Evolutionary conservation across 2,113 vertebrate species (phyloP).

Genomic region (Himantopus leucocephalus): DNA sequence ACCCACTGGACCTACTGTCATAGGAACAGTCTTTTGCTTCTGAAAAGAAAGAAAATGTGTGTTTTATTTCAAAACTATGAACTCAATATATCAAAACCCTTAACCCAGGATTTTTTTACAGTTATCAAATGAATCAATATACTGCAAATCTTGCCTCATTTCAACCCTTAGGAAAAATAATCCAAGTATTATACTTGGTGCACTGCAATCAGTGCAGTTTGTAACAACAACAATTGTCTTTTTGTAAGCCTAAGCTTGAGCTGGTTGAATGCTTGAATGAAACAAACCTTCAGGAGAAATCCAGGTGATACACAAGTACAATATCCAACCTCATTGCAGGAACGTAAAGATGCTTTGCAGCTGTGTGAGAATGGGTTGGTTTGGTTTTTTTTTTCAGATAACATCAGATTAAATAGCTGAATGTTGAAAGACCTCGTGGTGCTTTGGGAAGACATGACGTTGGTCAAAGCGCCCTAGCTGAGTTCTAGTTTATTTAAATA

Average conservation of each 20-base stretch:
- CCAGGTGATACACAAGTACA: background rate
- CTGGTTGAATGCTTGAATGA: background rate
- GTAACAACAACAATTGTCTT: conserved; percentile 2
- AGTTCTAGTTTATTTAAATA: background rate
- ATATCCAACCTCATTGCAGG: background rate
- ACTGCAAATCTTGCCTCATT: background rate
- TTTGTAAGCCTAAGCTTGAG: background rate
- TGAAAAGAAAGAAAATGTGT: background rate
- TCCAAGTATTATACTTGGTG: background rate
- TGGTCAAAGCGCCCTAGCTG: background rate
- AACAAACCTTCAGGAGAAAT: conserved; percentile 4
- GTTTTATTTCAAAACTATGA: background rate
- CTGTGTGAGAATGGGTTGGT: background rate
- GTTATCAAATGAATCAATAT: background rate
- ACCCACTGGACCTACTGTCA: too few relatives aligned
- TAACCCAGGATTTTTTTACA: background rate
- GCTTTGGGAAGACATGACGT: background rate
- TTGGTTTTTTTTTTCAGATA: background rate
- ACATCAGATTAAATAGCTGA: background rate
- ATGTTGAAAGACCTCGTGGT: background rate
- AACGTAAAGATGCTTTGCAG: background rate
- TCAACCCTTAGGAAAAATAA: background rate
- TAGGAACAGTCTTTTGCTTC: background rate
- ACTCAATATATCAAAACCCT: background rate
- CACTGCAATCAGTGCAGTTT: background rate